phyloP scores from a whole-genome alignment of 2,888 invertebrate species.

The Stictocephala bisonia region DNA sequence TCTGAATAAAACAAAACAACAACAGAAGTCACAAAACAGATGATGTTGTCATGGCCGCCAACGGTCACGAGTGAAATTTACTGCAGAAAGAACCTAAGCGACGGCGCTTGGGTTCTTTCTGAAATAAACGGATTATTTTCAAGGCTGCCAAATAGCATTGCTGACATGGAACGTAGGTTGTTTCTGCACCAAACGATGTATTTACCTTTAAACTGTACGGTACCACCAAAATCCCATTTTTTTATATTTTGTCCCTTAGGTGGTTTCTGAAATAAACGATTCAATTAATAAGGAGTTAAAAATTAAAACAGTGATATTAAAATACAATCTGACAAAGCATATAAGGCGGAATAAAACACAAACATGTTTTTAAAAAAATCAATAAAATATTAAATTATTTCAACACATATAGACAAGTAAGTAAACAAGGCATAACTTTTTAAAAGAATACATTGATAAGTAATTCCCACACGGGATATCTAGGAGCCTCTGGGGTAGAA shows the following conservation, averaged over 20 bases:
- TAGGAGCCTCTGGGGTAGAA: too few species aligned
- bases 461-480: too few species aligned
- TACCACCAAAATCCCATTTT: conserved; percentile 5
- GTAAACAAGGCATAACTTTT: too few species aligned
- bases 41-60: background rate
- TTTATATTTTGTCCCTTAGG: conserved; percentile 7
- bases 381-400: too few species aligned
- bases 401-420: too few species aligned
- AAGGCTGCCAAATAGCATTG: conserved; percentile 43
- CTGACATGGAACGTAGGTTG: conserved; percentile 24
- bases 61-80: conserved; percentile 40
- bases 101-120: conserved; percentile 45
- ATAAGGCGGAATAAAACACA: too few species aligned
- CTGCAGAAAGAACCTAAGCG: conserved; percentile 41
- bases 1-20: conserved; percentile 1
- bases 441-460: too few species aligned
- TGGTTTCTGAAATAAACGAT: conserved; percentile 32
- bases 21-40: conserved; percentile 14
- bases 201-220: conserved; percentile 26
- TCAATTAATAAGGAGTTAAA: conserved; percentile 22
- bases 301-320: too few species aligned
- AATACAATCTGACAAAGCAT: too few species aligned
- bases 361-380: too few species aligned
- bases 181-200: conserved; percentile 45
- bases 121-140: conserved; percentile 46